phyloP scores from a whole-genome alignment of 2,113 vertebrate genomes.

The Chionis minor region DNA sequence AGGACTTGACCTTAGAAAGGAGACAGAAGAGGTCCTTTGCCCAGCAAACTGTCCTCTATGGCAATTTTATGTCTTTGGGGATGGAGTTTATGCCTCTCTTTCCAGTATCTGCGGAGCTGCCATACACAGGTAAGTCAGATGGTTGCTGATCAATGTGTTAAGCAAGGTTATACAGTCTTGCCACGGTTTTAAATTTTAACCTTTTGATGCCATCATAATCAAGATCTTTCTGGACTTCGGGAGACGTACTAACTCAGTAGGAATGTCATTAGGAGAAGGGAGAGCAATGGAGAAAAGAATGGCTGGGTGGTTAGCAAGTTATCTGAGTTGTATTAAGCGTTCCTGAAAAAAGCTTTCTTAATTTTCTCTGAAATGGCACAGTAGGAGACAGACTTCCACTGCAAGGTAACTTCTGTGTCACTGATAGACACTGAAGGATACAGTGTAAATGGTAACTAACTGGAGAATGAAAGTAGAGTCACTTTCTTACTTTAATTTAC shows the following conservation, averaged over 20 bases:
- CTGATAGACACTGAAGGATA: background rate
- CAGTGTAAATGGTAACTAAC: background rate
- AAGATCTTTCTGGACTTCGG: background rate
- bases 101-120: constrained; percentile 94
- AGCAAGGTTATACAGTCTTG: background rate
- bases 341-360: background rate
- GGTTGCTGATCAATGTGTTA: background rate
- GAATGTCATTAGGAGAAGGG: background rate
- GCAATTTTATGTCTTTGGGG: constrained; percentile 87
- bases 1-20: constrained; percentile 81
- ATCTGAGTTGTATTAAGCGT: background rate
- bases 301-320: background rate
- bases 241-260: background rate
- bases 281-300: background rate
- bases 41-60: constrained; percentile 81
- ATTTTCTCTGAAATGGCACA: background rate
- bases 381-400: background rate
- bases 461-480: background rate
- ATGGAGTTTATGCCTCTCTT: constrained; percentile 86
- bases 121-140: constrained; percentile 82
- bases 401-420: background rate
- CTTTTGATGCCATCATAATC: background rate
- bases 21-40: constrained; percentile 80
- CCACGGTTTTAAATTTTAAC: background rate
- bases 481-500: background rate